phyloP scores from a whole-genome alignment of 2,113 vertebrate genomes.

The Syrmaticus mikado region DNA sequence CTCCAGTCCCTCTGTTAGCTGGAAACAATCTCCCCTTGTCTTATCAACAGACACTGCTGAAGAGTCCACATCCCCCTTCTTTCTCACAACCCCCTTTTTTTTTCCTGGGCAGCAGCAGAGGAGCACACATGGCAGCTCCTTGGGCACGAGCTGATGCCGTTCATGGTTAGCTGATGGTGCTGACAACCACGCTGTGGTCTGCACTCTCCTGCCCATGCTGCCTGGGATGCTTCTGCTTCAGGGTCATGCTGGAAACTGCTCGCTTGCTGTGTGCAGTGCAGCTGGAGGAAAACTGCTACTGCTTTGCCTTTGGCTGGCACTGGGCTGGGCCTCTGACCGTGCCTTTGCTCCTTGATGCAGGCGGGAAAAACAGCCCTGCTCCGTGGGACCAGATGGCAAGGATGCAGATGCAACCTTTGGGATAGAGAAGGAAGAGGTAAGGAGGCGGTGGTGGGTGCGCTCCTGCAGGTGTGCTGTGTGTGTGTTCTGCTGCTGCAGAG shows the following conservation, averaged over 20 bases:
- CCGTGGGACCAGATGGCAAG: background rate
- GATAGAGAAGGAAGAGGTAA: slow-evolving; percentile 68
- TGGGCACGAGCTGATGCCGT: rapidly evolving
- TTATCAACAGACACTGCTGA: no score
- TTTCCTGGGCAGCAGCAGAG: no score
- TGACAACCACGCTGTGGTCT: rapidly evolving
- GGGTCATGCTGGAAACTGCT: background rate
- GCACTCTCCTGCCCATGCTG: background rate
- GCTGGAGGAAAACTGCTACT: background rate
- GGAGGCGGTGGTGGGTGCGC: background rate
- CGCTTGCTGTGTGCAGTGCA: background rate
- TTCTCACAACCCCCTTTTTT: no score
- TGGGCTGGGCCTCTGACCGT: background rate
- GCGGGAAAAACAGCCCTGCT: slow-evolving; percentile 74
- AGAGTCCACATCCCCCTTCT: no score
- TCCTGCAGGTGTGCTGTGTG: background rate
- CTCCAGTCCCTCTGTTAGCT: no score
- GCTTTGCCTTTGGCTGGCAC: background rate
- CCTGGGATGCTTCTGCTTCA: background rate
- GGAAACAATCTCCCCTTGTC: no score
- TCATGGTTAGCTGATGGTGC: rapidly evolving
- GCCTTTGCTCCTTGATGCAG: slow-evolving; percentile 17
- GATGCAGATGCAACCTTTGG: background rate
- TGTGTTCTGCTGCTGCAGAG: no score
- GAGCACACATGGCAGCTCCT: rapidly evolving